phyloP scores from a whole-genome alignment of 2,888 invertebrate species.

The Drosophila borborema region DNA sequence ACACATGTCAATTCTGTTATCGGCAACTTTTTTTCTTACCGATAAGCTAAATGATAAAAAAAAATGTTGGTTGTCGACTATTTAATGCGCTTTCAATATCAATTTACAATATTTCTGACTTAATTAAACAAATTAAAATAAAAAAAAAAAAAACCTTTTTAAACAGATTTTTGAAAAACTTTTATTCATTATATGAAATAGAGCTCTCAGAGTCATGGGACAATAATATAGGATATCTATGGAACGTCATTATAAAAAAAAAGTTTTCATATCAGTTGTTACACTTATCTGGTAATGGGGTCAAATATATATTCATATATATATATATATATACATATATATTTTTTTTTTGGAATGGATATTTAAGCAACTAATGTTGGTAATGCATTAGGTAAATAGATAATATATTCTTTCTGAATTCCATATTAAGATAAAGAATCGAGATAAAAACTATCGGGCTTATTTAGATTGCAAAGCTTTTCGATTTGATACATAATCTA shows the following conservation, averaged over 20 bases:
- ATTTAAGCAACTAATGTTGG: neutral
- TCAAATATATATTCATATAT: neutral
- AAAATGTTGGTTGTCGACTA: neutral
- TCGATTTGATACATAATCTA: neutral
- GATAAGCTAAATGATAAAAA: conserved; percentile 49
- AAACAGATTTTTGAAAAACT: too few relatives aligned
- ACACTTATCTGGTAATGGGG: neutral
- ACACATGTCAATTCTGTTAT: conserved; percentile 68
- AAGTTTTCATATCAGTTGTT: neutral
- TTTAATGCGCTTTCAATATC: conserved; percentile 13
- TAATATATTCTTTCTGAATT: neutral
- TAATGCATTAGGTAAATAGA: conserved; percentile 6
- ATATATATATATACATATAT: neutral
- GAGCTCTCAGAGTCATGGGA: neutral
- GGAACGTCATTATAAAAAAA: neutral
- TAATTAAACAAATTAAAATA: neutral
- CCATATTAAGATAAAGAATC: conserved; percentile 7
- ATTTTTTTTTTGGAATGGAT: neutral
- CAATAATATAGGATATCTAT: neutral
- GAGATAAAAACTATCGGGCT: neutral
- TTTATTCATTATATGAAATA: too few relatives aligned
- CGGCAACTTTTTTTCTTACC: conserved; percentile 33
- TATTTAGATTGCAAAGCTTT: neutral
- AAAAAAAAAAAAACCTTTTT: neutral
- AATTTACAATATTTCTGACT: neutral